These are phyloP conservation scores for Xiphophorus birchmanni DNA, from an alignment of 2,797 vertebrate genomes.

Conservation along the genomic window DNA sequence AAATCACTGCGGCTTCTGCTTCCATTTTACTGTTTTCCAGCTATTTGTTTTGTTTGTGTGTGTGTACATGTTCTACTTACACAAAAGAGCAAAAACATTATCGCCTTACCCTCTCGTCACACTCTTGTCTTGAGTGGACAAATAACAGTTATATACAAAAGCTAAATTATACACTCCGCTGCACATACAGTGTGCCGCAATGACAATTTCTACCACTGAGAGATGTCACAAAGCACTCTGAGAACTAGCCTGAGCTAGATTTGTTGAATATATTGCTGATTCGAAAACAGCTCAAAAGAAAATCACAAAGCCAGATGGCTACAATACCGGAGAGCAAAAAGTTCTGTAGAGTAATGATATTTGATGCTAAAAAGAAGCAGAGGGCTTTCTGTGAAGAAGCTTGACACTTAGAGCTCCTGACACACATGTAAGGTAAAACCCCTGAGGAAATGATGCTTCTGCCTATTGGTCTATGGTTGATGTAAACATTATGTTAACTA, in stretches of 20 bases:
- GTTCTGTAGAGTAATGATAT: constrained; percentile 32
- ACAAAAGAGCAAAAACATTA: constrained; percentile 21
- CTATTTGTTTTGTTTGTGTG: background rate
- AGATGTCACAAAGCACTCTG: constrained; percentile 39
- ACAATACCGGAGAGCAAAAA: constrained; percentile 4
- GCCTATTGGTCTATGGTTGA: constrained; percentile 33
- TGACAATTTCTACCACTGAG: constrained; percentile 23
- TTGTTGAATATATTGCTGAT: constrained; percentile 18
- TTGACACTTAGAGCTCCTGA: constrained; percentile 25
- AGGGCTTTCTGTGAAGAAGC: constrained; percentile 16
- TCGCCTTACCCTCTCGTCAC: constrained; percentile 17
- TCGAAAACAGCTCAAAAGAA: constrained; percentile 39
- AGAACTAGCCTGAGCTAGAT: constrained; percentile 29
- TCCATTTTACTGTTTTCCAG: constrained; percentile 15
- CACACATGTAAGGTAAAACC: constrained; percentile 3
- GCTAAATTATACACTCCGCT: constrained; percentile 37
- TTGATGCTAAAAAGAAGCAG: constrained; percentile 2
- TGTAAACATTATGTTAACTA: constrained; percentile 40
- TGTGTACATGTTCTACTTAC: constrained; percentile 20
- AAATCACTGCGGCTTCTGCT: constrained; percentile 19
- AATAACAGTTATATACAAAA: constrained; percentile 39
- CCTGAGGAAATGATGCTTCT: constrained; percentile 43
- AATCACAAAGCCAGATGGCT: constrained; percentile 37
- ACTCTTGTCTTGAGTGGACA: constrained; percentile 41
- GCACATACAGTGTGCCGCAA: constrained; percentile 10